phyloP scores from a whole-genome alignment of 2,888 invertebrate genomes.

The Lasius platythorax region DNA sequence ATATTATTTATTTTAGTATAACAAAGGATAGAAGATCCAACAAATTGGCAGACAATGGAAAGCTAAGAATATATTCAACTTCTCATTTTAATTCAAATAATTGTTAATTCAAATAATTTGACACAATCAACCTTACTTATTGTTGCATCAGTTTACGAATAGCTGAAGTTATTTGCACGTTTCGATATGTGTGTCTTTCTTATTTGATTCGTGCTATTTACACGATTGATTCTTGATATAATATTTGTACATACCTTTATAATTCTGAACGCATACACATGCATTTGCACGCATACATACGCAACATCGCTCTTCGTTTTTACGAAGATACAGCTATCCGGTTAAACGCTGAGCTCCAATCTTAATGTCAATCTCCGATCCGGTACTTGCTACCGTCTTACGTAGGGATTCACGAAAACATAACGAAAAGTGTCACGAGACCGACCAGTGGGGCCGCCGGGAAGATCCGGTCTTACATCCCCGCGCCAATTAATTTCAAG shows the following conservation, averaged over 20 bases:
- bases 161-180: not conserved
- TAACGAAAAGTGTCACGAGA: slow-evolving; percentile 62
- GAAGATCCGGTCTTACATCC: slow-evolving; percentile 47
- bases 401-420: slow-evolving; percentile 68
- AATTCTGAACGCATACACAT: not conserved
- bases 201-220: not conserved
- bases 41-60: not conserved
- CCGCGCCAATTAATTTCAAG: slow-evolving; percentile 64
- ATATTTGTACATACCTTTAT: not conserved
- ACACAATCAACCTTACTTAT: not conserved
- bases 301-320: not conserved
- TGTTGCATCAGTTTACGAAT: not conserved
- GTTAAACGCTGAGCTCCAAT: slow-evolving; percentile 60
- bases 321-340: slow-evolving; percentile 23
- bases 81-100: not conserved
- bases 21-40: not conserved
- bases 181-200: not conserved
- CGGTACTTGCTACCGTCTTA: slow-evolving; percentile 78
- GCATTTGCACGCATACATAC: not conserved
- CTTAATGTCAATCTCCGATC: slow-evolving; percentile 77
- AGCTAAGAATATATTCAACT: not conserved
- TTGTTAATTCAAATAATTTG: not conserved
- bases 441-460: not conserved
- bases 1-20: not conserved
- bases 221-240: not conserved